Evolutionary conservation across 2,113 vertebrate genomes (phyloP).

Genomic region (Sebastes schlegelii): DNA sequence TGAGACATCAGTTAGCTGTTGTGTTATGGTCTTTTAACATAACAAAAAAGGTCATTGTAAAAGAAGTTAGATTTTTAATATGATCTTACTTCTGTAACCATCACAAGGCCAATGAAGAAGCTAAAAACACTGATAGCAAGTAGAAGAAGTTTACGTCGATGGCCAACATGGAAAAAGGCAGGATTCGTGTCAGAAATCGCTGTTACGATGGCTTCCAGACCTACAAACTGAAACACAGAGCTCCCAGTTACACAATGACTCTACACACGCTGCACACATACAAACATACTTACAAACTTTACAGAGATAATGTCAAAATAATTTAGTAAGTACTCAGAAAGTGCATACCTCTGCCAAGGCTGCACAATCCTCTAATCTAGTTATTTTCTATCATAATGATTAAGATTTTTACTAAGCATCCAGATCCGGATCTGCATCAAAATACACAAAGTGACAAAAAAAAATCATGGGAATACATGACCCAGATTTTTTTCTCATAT

Average conservation of each 20-base stretch:
- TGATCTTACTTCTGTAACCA: conserved; percentile 85
- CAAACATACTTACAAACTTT: neutral
- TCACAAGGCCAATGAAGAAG: conserved; percentile 82
- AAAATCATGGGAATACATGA: neutral
- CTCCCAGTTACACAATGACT: neutral
- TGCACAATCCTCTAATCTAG: conserved; percentile 6
- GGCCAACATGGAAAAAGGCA: conserved; percentile 79
- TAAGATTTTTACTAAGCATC: neutral
- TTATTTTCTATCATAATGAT: conserved; percentile 1
- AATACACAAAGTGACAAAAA: conserved; percentile 10
- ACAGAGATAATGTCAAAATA: neutral
- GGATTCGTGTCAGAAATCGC: conserved; percentile 82
- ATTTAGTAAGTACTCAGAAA: neutral
- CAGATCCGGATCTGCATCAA: neutral
- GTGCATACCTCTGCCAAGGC: neutral
- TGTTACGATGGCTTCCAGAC: conserved; percentile 83
- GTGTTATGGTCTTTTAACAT: neutral
- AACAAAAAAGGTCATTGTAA: neutral
- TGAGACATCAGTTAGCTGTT: conserved; percentile 3
- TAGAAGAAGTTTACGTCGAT: conserved; percentile 84
- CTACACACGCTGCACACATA: neutral
- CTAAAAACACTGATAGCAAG: conserved; percentile 73
- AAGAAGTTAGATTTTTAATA: neutral
- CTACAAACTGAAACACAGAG: conserved; percentile 82
- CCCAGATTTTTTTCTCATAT: neutral